Percentiles rank a stretch among this genome's conserved stretches.
Evolutionary conservation across 2,797 vertebrate genomes (phyloP).

Genomic region (Podargus strigoides): DNA sequence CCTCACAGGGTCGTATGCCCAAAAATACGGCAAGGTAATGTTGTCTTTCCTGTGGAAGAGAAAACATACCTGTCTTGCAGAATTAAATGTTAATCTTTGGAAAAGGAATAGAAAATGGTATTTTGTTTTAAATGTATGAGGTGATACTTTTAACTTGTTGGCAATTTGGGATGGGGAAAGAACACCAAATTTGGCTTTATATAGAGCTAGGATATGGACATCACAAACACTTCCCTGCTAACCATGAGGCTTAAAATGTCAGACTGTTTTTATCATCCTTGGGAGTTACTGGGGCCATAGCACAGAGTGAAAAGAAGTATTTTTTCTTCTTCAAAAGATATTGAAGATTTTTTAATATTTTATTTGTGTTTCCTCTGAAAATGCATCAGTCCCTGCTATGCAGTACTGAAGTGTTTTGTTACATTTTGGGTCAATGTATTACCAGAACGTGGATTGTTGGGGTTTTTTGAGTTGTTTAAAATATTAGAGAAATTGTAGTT

Average conservation of each 20-base stretch:
- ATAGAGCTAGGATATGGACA: not conserved
- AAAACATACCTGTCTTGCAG: not conserved
- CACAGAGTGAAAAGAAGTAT: not conserved
- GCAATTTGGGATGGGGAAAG: not conserved
- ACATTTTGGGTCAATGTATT: not conserved
- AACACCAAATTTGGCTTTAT: not conserved
- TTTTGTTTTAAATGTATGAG: not conserved
- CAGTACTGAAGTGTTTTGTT: not conserved
- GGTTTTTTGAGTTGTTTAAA: not conserved
- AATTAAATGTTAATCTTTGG: not conserved
- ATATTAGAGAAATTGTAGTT: not conserved
- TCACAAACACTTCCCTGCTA: not conserved
- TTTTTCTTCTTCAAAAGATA: not conserved
- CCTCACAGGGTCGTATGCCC: constrained; percentile 94
- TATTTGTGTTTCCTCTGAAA: not conserved
- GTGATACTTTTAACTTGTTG: not conserved
- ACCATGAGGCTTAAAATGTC: not conserved
- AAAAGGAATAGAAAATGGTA: not conserved
- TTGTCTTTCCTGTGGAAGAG: not conserved
- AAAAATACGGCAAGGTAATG: constrained; percentile 95
- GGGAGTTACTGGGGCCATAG: not conserved
- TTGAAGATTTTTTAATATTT: not conserved
- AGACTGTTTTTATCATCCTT: not conserved
- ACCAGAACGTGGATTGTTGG: not conserved
- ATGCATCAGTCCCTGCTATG: not conserved